phyloP scores from a whole-genome alignment of 2,888 invertebrate species.

The Augiades crinisus region DNA sequence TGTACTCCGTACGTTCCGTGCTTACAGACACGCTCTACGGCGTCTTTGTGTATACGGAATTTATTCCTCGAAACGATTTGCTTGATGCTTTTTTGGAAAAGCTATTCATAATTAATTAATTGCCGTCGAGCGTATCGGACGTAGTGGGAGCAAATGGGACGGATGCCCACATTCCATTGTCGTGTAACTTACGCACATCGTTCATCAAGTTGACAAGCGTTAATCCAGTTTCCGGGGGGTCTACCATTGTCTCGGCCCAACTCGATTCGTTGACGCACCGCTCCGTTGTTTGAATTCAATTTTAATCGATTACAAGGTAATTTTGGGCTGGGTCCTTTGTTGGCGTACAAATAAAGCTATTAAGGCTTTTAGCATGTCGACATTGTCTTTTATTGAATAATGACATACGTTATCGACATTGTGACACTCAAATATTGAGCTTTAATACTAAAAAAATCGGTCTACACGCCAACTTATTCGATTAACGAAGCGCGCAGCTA shows the following conservation, averaged over 20 bases:
- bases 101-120: slow-evolving; percentile 68
- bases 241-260: slow-evolving; percentile 42
- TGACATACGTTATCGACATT: too few species aligned
- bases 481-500: slow-evolving; percentile 11
- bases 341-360: slow-evolving; percentile 16
- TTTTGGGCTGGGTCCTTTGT: slow-evolving; percentile 23
- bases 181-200: slow-evolving; percentile 77
- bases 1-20: neutral
- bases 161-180: slow-evolving; percentile 75
- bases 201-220: slow-evolving; percentile 80
- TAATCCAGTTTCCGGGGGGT: slow-evolving; percentile 75
- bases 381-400: neutral
- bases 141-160: slow-evolving; percentile 57
- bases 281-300: slow-evolving; percentile 25
- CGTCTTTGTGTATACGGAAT: neutral
- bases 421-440: too few species aligned
- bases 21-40: slow-evolving; percentile 1
- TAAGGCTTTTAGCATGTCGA: slow-evolving; percentile 6
- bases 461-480: slow-evolving; percentile 4
- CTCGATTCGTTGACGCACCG: slow-evolving; percentile 29
- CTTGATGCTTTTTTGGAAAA: slow-evolving; percentile 36
- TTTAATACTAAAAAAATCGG: neutral
- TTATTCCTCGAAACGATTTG: slow-evolving; percentile 14
- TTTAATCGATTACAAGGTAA: slow-evolving; percentile 27
- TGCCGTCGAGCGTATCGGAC: slow-evolving; percentile 60